Evolutionary conservation across 2,113 vertebrate species (phyloP).

Genomic region (Octodon degus): DNA sequence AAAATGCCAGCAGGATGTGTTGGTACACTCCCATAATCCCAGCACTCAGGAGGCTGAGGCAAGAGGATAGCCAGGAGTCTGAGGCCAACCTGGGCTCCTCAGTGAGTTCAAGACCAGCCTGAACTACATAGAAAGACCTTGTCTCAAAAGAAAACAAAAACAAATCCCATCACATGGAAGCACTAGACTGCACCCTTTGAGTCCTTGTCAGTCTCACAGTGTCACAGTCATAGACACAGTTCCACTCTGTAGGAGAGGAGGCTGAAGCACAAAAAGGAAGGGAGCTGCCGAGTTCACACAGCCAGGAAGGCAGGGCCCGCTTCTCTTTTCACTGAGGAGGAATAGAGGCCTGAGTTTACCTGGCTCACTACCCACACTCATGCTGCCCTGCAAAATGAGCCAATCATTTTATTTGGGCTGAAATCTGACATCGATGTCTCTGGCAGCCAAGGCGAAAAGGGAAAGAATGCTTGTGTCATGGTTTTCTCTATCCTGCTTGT

Average conservation of each 20-base stretch:
- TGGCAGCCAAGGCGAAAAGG: not conserved
- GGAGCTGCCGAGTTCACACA: accelerated
- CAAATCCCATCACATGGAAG: accelerated
- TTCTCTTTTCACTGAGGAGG: not conserved
- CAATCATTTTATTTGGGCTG: not conserved
- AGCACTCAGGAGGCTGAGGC: not conserved
- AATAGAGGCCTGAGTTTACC: not conserved
- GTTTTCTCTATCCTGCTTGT: not conserved
- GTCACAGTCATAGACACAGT: not conserved
- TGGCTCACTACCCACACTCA: not conserved
- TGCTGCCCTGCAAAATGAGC: not conserved
- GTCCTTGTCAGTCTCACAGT: not conserved
- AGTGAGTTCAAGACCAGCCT: not conserved
- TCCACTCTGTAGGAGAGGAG: not conserved
- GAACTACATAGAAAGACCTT: not conserved
- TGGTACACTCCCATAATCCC: not conserved
- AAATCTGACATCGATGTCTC: not conserved
- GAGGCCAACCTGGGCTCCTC: not conserved
- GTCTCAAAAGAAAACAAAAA: not conserved
- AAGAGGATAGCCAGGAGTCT: not conserved
- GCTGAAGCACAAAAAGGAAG: not conserved
- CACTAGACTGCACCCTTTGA: not conserved
- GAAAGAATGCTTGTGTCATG: not conserved
- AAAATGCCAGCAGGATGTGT: not conserved
- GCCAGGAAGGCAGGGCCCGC: not conserved